Base-by-base conservation (phyloP, 2,888 invertebrate genomes). In the Lepas anatifera region DNA sequence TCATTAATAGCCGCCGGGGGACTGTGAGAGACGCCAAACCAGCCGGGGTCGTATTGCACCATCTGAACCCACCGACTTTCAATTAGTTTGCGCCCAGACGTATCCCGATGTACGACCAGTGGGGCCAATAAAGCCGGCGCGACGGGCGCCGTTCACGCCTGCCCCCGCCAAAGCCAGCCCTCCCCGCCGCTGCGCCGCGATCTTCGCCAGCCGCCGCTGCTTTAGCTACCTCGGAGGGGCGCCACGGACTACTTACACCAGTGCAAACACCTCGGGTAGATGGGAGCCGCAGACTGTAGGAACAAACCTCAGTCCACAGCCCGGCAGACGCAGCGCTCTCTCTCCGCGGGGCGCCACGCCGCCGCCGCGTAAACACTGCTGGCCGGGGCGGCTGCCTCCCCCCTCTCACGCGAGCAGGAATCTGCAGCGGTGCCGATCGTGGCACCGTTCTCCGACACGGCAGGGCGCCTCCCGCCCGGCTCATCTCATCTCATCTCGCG, bases 41-140 rank as follows among this genome's bases (percentile, higher is more conserved):
- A 7, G 81, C 81, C 72, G 80, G 81, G 72, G 81, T 81, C 70
- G 81, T 81, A 75, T 82, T 81, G 46, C 80, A 80, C 11, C 80
- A 81, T 71, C 81, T n/a, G n/a, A 80, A 58, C 80, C 76, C 71
- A 79, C 80, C 70, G 78, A 77, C 22, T 79, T 80, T 37, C 78
- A 76, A 39, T 79, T 77, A 72, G 80, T 81, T 73, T 71, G 73
- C 25, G 71, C 70, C 37, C 71, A 72, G 32, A 71, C 71, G 25
- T 73, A 72, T 43, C 72, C 72, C 35, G 71, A 73, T 27, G 71
- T 68, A 48, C 75, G 76, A 68, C 77, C 77, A 70, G 73, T 74
- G 22, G 75, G 75, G 63, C 74, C 72, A 66, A 72, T 71, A 41
- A 71, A 71, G 35, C 69, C 71, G 70, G 67, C 71, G 29, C 73